Conservation (phyloP, 2,888 invertebrate species). For the Plemyria rubiginata region DNA sequence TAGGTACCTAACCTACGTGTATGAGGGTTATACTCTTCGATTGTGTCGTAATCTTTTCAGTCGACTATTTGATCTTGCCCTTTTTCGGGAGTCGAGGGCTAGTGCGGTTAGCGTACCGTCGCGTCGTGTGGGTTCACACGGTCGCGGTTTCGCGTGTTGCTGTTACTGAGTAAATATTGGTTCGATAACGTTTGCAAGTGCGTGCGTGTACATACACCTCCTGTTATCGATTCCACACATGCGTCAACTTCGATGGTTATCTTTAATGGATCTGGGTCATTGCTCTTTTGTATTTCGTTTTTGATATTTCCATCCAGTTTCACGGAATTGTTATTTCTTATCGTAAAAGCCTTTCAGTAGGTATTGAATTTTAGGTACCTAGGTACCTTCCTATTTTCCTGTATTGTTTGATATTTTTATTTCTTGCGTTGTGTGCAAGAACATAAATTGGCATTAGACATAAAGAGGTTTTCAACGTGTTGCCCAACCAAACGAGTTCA, state of each 20-base stretch:
- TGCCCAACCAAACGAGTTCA: neutral
- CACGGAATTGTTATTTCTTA: conserved; percentile 44
- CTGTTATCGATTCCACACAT: conserved; percentile 83
- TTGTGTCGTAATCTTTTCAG: conserved; percentile 59
- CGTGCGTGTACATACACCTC: conserved; percentile 66
- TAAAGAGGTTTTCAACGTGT: neutral
- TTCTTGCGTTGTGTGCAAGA: conserved; percentile 14
- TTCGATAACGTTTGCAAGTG: conserved; percentile 76
- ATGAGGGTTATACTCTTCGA: conserved; percentile 61
- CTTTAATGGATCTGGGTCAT: conserved; percentile 82
- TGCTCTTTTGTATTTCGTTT: conserved; percentile 78
- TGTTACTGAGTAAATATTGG: conserved; percentile 78
- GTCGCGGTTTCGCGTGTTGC: conserved; percentile 69
- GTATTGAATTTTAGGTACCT: conserved; percentile 4
- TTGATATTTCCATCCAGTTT: conserved; percentile 57
- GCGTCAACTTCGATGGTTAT: conserved; percentile 82
- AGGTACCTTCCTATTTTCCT: neutral
- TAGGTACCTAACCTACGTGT: conserved; percentile 69
- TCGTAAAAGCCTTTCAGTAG: conserved; percentile 22
- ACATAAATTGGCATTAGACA: conserved; percentile 16
- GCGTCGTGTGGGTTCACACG: conserved; percentile 65
- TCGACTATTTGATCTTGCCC: conserved; percentile 58
- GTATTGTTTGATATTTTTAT: conserved; percentile 22
- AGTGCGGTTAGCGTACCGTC: conserved; percentile 58
- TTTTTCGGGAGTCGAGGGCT: conserved; percentile 52